Evolutionary conservation across 2,888 invertebrate species (phyloP), one percentile per base, ranked within the genome.

Genomic region (Carcina quercana): DNA sequence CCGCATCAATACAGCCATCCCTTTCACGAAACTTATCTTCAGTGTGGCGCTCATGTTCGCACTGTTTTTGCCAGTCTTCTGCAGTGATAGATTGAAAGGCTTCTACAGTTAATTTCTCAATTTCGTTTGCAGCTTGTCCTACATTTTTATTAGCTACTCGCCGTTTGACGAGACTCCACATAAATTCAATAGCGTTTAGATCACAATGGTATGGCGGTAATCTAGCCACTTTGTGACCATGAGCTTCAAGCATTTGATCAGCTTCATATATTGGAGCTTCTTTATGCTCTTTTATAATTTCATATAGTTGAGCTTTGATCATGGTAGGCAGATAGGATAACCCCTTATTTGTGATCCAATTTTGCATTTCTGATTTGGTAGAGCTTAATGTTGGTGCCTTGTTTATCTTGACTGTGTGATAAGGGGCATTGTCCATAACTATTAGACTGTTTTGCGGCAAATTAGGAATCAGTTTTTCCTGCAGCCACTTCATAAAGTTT

Each of bases 401-500:
- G 25, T 35, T 35, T 30, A 31, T 13, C 10, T 12, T 13, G n/a
- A 34, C 30, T 19, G 13, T 27, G 32, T 37, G 34, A 21, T 40
- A 37, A n/a, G 11, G 13, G 7, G 37, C 34, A 12, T 40, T 37
- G 14, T 37, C 32, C 25, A 37, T 32, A 14, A 37, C 33, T 13
- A 33, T 33, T 7, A 33, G 7, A 21, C 21, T 32, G 20, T 30
- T 13, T 28, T 28, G 22, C 19, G 25, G 17, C 11, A 40, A 33
- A 12, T 40, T 40, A 8, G 40, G 40, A 28, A 40, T 32, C 24
- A 40, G 13, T 13, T 36, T 32, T 21, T 38, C 24, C 11, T 28
- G 37, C n/a, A 38, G 32, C 42, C 37, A 38, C 33, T 42, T 37
- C 21, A 32, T 36, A 34, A 36, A 34, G 17, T 42, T 42, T 15